These are phyloP conservation scores for Clarias gariepinus DNA, from an alignment of 2,113 vertebrate species.

Conservation along the genomic window DNA sequence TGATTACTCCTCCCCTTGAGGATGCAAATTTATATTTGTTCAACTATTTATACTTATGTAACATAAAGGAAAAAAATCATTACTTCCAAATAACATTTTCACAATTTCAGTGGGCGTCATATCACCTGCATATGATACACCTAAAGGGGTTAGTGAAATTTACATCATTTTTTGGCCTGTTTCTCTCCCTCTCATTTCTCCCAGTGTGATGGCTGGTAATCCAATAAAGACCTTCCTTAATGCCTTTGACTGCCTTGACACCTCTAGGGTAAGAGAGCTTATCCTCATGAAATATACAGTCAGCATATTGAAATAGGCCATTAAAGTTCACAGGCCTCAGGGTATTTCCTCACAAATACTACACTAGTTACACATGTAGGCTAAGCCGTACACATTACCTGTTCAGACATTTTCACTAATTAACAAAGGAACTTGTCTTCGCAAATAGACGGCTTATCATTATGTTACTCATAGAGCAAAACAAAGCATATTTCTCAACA, in stretches of 20 bases:
- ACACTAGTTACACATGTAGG: neutral
- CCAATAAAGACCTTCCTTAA: constrained; percentile 46
- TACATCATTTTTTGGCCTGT: neutral
- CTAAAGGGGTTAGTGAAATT: neutral
- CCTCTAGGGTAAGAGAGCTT: constrained; percentile 63
- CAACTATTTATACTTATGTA: neutral
- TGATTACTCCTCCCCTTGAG: constrained; percentile 6
- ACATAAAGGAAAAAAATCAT: neutral
- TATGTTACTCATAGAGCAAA: neutral
- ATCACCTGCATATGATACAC: neutral
- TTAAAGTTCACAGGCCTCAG: neutral
- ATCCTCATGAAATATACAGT: constrained; percentile 58
- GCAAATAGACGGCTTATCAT: neutral
- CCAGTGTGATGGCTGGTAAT: constrained; percentile 53
- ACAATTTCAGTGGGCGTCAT: constrained; percentile 1
- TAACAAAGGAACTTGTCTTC: neutral
- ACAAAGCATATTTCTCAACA: neutral
- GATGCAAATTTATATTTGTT: neutral
- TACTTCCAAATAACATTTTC: neutral
- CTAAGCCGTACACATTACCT: neutral
- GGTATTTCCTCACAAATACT: neutral
- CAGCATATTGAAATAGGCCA: constrained; percentile 59
- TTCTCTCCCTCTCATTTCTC: constrained; percentile 6
- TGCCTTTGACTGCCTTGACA: constrained; percentile 61
- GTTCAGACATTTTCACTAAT: neutral